Conservation (phyloP, 2,113 vertebrate species). For the Antidorcas marsupialis region DNA sequence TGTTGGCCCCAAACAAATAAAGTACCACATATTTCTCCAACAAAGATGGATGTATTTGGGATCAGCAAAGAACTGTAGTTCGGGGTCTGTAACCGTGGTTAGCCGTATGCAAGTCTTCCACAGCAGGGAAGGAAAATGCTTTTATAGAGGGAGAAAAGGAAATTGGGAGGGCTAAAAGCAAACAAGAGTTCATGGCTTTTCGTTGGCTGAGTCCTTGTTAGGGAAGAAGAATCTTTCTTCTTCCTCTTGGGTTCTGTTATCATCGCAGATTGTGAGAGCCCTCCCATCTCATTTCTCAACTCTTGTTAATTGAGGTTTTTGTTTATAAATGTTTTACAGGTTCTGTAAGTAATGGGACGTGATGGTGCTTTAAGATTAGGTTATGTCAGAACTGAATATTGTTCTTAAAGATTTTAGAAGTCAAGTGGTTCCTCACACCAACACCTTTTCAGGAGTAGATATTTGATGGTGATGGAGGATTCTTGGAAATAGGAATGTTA, state of each 20-base stretch:
- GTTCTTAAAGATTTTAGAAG: background rate
- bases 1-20: background rate
- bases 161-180: background rate
- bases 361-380: background rate
- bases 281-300: background rate
- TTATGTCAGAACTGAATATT: background rate
- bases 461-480: background rate
- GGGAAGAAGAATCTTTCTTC: background rate
- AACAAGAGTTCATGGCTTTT: background rate
- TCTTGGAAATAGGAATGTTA: background rate
- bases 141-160: background rate
- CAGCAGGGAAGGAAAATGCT: background rate
- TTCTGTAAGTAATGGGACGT: background rate
- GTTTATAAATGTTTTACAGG: background rate
- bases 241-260: background rate
- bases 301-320: background rate
- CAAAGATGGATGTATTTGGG: background rate
- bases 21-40: background rate
- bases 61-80: background rate
- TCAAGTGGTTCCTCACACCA: background rate
- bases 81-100: background rate
- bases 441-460: background rate
- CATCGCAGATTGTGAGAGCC: background rate
- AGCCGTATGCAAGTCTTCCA: background rate
- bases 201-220: background rate